Percentiles rank a stretch among this genome's conserved stretches.
phyloP scores from a whole-genome alignment of 2,797 vertebrate species.

The Anisognathus igniventris region DNA sequence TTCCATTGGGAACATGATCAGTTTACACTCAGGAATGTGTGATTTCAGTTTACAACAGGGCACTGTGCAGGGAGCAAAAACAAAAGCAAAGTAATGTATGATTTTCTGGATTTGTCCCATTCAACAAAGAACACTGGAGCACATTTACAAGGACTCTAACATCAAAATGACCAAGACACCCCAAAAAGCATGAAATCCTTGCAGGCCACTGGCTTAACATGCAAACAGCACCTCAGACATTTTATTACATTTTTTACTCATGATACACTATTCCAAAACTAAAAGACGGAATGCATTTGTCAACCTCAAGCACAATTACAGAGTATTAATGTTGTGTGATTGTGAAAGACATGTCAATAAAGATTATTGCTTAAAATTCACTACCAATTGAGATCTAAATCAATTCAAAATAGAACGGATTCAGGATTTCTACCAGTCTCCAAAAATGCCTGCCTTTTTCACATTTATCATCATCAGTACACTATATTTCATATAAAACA shows the following conservation, averaged over 20 bases:
- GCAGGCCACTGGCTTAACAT: not conserved
- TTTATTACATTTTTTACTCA: not conserved
- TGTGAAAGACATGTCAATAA: not conserved
- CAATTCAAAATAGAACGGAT: not conserved
- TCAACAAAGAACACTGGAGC: not conserved
- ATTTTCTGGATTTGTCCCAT: not conserved
- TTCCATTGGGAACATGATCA: slow-evolving; percentile 38
- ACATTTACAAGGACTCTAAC: not conserved
- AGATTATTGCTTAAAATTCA: not conserved
- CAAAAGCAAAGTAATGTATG: slow-evolving; percentile 25
- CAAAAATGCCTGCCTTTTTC: not conserved
- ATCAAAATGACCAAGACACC: not conserved
- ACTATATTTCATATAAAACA: not conserved
- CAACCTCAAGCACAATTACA: not conserved
- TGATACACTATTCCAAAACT: not conserved
- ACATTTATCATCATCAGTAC: not conserved
- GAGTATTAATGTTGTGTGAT: not conserved
- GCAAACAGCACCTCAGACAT: not conserved
- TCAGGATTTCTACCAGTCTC: not conserved
- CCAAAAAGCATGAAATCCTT: not conserved
- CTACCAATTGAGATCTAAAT: not conserved
- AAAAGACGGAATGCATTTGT: not conserved
- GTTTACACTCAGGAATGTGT: slow-evolving; percentile 47
- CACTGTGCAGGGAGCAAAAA: slow-evolving; percentile 6
- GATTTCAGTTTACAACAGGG: slow-evolving; percentile 21